These are phyloP conservation scores for Drosophila prosaltans DNA, from an alignment of 1,140 invertebrate genomes.

Conservation along the genomic window DNA sequence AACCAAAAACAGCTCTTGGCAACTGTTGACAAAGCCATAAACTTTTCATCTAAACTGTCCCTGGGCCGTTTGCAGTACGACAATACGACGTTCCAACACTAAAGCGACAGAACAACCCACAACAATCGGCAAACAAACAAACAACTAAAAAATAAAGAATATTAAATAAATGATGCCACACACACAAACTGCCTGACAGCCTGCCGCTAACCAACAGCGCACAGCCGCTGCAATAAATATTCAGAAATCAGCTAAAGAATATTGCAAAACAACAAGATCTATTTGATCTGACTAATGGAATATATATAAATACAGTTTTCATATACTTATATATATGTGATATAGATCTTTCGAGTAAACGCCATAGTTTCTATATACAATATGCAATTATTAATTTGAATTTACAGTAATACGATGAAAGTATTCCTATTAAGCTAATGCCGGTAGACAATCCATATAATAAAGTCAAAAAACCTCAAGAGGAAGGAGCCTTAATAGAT, in stretches of 20 bases:
- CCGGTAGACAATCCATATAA: no score
- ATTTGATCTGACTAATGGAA: conserved; percentile 11
- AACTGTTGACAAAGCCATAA: conserved; percentile 8
- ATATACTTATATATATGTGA: not conserved
- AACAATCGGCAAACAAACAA: conserved; percentile 20
- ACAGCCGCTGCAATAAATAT: conserved; percentile 59
- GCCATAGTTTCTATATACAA: no score
- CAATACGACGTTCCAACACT: not conserved
- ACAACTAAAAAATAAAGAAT: conserved; percentile 58
- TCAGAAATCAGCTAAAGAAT: conserved; percentile 48
- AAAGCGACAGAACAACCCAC: conserved; percentile 23
- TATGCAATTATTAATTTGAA: no score
- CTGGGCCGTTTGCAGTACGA: conserved; percentile 13
- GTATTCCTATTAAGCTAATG: no score
- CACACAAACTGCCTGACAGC: conserved; percentile 33
- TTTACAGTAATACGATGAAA: no score
- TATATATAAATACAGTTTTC: not conserved
- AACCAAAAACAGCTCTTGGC: conserved; percentile 46
- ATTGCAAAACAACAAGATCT: conserved; percentile 35
- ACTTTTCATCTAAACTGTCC: conserved; percentile 11
- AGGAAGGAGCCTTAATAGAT: no score
- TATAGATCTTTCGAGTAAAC: not conserved
- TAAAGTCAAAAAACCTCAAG: no score
- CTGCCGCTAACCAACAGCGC: not conserved
- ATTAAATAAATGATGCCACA: conserved; percentile 46